Percentiles rank a stretch among this genome's conserved stretches.
phyloP scores from a whole-genome alignment of 2,888 invertebrate genomes.

The Cylloceria caligata region DNA sequence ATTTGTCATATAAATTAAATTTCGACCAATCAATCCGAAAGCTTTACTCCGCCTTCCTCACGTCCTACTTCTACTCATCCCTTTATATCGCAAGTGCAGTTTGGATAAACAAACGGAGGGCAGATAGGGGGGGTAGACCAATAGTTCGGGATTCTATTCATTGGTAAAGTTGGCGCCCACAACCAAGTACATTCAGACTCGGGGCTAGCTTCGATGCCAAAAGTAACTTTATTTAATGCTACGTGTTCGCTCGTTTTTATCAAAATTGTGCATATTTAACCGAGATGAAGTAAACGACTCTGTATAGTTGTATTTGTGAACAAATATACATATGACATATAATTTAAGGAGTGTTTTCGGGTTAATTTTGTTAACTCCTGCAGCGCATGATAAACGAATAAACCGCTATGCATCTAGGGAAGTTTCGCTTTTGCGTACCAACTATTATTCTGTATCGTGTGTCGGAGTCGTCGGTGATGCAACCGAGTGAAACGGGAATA shows the following conservation, averaged over 20 bases:
- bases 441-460: neutral
- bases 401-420: slow-evolving; percentile 35
- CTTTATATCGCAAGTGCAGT: slow-evolving; percentile 38
- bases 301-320: slow-evolving; percentile 5
- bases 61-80: neutral
- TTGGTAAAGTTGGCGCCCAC: slow-evolving; percentile 62
- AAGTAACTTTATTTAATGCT: slow-evolving; percentile 67
- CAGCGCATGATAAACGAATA: slow-evolving; percentile 57
- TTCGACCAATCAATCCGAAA: slow-evolving; percentile 64
- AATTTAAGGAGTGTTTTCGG: slow-evolving; percentile 60
- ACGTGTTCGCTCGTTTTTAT: slow-evolving; percentile 49
- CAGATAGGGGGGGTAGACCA: slow-evolving; percentile 36
- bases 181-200: slow-evolving; percentile 26
- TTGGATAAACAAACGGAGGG: slow-evolving; percentile 57
- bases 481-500: neutral
- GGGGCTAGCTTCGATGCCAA: slow-evolving; percentile 27
- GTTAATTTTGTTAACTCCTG: slow-evolving; percentile 61
- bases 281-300: too few relatives aligned
- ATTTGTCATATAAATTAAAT: slow-evolving; percentile 69
- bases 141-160: slow-evolving; percentile 62
- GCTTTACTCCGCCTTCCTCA: slow-evolving; percentile 15
- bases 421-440: slow-evolving; percentile 33
- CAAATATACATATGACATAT: neutral
- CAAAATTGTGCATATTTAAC: slow-evolving; percentile 43
- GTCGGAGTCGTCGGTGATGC: neutral